A percentile compares a stretch with the other conserved stretches of the same genome.
Evolutionary conservation across 2,113 vertebrate genomes (phyloP).

Genomic region (Ibidorhyncha struthersii): DNA sequence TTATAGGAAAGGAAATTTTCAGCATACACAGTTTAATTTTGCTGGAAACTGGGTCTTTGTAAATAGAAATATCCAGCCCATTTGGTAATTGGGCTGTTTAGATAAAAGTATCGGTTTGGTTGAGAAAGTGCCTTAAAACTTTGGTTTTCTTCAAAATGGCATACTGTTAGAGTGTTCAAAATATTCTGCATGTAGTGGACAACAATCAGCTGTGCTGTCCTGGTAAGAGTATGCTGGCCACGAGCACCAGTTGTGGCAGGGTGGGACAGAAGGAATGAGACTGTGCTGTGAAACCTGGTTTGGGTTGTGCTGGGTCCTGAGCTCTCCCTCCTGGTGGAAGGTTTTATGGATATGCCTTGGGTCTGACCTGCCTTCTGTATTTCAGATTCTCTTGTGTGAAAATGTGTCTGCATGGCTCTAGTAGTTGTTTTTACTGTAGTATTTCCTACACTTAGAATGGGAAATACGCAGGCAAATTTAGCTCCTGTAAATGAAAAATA

Average conservation of each 20-base stretch:
- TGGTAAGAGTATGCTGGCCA: neutral
- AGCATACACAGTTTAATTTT: neutral
- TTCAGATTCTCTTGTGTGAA: neutral
- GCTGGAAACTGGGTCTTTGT: neutral
- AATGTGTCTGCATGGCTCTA: neutral
- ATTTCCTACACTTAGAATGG: neutral
- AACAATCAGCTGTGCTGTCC: neutral
- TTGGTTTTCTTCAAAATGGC: neutral
- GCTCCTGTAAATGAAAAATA: neutral
- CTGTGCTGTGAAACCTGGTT: neutral
- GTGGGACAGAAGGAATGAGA: too few species aligned
- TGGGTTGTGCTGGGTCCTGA: neutral
- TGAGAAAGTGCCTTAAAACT: neutral
- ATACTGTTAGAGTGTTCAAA: neutral
- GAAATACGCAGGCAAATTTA: neutral
- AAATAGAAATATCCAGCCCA: neutral
- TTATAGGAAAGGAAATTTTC: neutral
- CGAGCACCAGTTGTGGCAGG: fast-evolving
- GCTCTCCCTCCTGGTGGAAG: neutral
- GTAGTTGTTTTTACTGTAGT: neutral
- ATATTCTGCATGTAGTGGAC: neutral
- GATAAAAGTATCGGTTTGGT: neutral
- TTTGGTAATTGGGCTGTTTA: neutral
- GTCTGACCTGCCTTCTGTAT: neutral
- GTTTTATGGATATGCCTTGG: neutral